phyloP scores from a whole-genome alignment of 2,113 vertebrate genomes.

The Apteryx owenii region DNA sequence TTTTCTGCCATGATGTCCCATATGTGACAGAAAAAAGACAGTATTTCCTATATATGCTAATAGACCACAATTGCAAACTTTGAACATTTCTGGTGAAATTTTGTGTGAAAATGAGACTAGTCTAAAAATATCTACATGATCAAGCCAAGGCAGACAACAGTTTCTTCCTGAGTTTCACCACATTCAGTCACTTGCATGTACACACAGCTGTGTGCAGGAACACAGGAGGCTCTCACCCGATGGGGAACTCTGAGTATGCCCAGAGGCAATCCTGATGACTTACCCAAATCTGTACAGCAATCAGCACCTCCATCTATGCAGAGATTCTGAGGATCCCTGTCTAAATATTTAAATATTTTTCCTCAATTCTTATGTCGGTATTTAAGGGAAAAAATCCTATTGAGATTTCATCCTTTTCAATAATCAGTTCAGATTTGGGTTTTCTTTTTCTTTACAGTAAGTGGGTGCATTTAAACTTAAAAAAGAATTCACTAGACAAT shows the following conservation, averaged over 20 bases:
- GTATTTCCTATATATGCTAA: background rate
- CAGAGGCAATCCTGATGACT: background rate
- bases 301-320: background rate
- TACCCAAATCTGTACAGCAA: background rate
- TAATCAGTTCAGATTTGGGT: background rate
- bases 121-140: background rate
- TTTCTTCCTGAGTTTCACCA: background rate
- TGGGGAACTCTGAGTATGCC: background rate
- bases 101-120: background rate
- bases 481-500: background rate
- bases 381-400: background rate
- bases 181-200: background rate
- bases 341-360: conserved; percentile 34
- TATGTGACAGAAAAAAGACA: background rate
- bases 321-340: background rate
- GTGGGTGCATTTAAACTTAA: background rate
- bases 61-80: background rate
- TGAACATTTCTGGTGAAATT: background rate
- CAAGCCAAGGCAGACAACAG: background rate
- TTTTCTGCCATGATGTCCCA: background rate
- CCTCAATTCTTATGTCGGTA: background rate
- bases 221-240: background rate
- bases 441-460: background rate
- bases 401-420: background rate
- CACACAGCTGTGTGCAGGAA: background rate